Percentiles rank a stretch among this genome's conserved stretches.
These are phyloP conservation scores for Bombus picipes DNA, from an alignment of 1,140 invertebrate genomes.

Conservation along the genomic window DNA sequence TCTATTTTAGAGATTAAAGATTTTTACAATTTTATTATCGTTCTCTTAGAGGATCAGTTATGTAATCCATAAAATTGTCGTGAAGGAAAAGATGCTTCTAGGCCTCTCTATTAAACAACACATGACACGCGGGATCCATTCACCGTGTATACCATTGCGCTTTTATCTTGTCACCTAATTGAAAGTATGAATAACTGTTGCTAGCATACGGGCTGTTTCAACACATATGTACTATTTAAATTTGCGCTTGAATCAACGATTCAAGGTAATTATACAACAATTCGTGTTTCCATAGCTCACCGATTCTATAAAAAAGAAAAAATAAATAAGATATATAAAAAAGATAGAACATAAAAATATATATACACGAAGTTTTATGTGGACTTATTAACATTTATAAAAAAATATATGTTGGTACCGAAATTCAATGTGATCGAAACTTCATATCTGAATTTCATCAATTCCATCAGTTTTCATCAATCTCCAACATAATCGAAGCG, in stretches of 20 bases:
- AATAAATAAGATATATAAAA: not conserved
- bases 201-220: not conserved
- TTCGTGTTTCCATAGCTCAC: not conserved
- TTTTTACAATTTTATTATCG: not conserved
- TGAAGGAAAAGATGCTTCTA: not conserved
- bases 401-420: not conserved
- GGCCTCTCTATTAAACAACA: not conserved
- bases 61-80: not conserved
- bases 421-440: not conserved
- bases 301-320: not conserved
- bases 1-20: conserved; percentile 12
- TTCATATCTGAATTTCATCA: not conserved
- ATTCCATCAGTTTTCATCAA: no score
- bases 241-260: no score
- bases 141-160: not conserved
- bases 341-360: not conserved
- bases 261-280: not conserved
- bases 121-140: not conserved
- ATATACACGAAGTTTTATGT: not conserved
- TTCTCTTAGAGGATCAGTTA: not conserved
- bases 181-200: not conserved
- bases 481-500: no score
- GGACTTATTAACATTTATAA: not conserved
- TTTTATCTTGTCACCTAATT: conserved; percentile 18
- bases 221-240: not conserved